Conservation (phyloP, 2,888 invertebrate species). For the Ochropacha duplaris region DNA sequence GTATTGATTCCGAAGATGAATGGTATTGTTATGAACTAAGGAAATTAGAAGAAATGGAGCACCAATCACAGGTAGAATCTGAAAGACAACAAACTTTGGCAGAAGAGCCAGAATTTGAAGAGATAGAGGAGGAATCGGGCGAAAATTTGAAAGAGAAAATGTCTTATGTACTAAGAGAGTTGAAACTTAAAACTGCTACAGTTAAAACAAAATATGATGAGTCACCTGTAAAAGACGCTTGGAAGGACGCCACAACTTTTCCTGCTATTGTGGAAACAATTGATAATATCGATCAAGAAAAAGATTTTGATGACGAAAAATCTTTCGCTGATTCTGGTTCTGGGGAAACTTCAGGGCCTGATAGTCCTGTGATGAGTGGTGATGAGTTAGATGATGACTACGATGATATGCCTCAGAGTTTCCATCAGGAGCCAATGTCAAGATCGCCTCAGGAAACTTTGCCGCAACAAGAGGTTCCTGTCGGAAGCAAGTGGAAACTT, state of each 20-base stretch:
- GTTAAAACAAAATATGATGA: conserved; percentile 71
- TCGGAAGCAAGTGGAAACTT: conserved; percentile 95
- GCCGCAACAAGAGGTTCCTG: conserved; percentile 79
- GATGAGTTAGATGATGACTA: conserved; percentile 88
- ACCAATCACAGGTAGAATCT: conserved; percentile 86
- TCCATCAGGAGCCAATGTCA: conserved; percentile 45
- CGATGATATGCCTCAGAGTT: conserved; percentile 36
- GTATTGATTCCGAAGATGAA: conserved; percentile 96
- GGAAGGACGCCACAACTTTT: conserved; percentile 77
- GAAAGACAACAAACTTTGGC: conserved; percentile 84
- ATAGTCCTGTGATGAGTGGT: conserved; percentile 90
- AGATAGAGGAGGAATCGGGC: conserved; percentile 80
- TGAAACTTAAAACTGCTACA: conserved; percentile 86
- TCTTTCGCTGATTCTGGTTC: conserved; percentile 86
- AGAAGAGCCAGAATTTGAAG: conserved; percentile 83
- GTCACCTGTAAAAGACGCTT: conserved; percentile 61
- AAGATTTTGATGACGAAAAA: conserved; percentile 65
- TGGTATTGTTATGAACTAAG: conserved; percentile 95
- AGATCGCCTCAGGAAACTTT: conserved; percentile 67
- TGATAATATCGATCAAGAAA: conserved; percentile 47
- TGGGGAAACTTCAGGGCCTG: conserved; percentile 94
- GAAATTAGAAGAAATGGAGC: conserved; percentile 93
- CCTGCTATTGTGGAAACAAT: conserved; percentile 76
- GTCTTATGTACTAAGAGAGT: conserved; percentile 90
- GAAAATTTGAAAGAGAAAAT: conserved; percentile 90